Base-by-base conservation (phyloP, 2,888 invertebrate genomes). In the Empis stercorea region DNA sequence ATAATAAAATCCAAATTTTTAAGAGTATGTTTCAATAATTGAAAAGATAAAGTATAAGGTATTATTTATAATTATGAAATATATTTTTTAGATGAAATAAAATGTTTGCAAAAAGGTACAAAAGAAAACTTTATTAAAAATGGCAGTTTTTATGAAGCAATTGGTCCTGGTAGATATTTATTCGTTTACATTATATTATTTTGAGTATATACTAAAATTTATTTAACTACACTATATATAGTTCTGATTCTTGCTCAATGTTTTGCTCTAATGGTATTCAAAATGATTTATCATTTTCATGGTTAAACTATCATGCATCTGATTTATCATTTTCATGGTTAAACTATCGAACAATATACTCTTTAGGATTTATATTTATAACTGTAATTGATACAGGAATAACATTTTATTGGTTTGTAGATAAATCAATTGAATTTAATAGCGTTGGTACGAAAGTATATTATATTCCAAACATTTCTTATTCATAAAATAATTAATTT, bases 261-360 rank as follows among this genome's bases (percentile, higher is more conserved):
- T 34, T 76, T 76, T 41, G 73, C 70, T 44, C 58, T 76, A 45
- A 66, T 77, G 62, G n/a, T n/a, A n/a, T n/a, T n/a, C n/a, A n/a
- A n/a, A n/a, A n/a, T n/a, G n/a, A n/a, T n/a, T n/a, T n/a, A n/a
- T n/a, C n/a, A n/a, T n/a, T n/a, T n/a, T n/a, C 77, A 77, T 1
- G 71, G 76, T 0, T 61, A 64, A 20, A 75, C 75, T 0, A 59
- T 76, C 1, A 70, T 63, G 15, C 60, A 64, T 5, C 57, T 2
- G 57, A 67, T 38, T 62, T 72, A 10, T 61, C 58, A 52, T 72
- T 68, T 47, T 61, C 63, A 10, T 69, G 67, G 67, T 48, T 48
- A 2, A 56, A 58, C 47, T 34, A 59, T 43, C 61, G 66, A 23
- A 61, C 64, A 4, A 49, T 59, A 36, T 65, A 60, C 43, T 55